Percentiles rank a stretch among this genome's conserved stretches.
Evolutionary conservation across 2,888 invertebrate species (phyloP).

Genomic region (Eumerus sabulonum): DNA sequence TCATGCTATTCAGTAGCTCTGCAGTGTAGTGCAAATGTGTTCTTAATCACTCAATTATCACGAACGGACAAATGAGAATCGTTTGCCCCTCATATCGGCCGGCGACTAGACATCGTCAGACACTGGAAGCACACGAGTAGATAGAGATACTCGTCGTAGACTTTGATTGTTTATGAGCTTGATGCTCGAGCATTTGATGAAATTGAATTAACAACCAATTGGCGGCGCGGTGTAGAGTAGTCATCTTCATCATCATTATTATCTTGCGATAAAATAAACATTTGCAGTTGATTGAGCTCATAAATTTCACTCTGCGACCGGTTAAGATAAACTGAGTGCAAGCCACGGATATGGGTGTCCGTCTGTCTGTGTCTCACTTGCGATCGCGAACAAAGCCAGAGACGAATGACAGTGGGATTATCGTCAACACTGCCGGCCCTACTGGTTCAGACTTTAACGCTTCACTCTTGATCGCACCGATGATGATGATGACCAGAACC

Average conservation of each 20-base stretch:
- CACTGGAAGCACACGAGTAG: neutral
- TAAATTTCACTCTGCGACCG: conserved; percentile 41
- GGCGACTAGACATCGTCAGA: conserved; percentile 14
- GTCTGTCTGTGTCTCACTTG: conserved; percentile 23
- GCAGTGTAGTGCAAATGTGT: conserved; percentile 50
- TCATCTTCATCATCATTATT: conserved; percentile 39
- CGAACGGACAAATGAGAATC: conserved; percentile 41
- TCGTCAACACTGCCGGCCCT: conserved; percentile 50
- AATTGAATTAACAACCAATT: conserved; percentile 56
- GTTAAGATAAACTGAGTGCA: too few species aligned
- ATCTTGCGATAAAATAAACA: conserved; percentile 61
- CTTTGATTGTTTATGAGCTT: too few species aligned
- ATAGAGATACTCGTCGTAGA: conserved; percentile 13
- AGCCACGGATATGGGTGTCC: neutral
- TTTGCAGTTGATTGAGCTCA: conserved; percentile 65
- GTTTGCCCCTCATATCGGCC: conserved; percentile 8
- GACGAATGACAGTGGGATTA: neutral
- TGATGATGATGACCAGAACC: conserved; percentile 12
- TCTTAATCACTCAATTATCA: conserved; percentile 65
- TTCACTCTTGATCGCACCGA: conserved; percentile 31
- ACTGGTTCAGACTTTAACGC: conserved; percentile 45
- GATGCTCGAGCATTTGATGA: conserved; percentile 43
- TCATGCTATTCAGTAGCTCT: conserved; percentile 3
- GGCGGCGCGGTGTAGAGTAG: conserved; percentile 10
- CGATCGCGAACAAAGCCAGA: conserved; percentile 1